A percentile compares a stretch with the other conserved stretches of the same genome.
Conservation (phyloP, 2,888 invertebrate species). For the Adela reaumurella region DNA sequence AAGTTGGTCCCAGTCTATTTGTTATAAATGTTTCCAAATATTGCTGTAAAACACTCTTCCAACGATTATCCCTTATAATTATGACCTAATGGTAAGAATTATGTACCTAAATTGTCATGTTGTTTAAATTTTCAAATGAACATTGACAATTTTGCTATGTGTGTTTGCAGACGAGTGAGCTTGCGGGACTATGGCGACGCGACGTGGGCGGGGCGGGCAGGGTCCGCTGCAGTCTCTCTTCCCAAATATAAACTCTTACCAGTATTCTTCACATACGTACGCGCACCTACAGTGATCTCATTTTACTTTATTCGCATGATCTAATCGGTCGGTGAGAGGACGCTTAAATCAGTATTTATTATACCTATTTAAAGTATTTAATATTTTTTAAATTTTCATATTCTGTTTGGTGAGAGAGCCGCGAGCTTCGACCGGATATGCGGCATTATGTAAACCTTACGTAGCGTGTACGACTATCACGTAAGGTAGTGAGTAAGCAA, state of each 20-base stretch:
- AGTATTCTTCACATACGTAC: background rate
- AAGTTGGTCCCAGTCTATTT: no score
- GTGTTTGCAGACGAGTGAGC: no score
- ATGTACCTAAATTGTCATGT: no score
- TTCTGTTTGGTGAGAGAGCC: background rate
- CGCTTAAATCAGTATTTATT: background rate
- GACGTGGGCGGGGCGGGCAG: background rate
- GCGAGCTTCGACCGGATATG: background rate
- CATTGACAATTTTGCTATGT: no score
- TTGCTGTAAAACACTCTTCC: no score
- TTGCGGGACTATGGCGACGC: background rate
- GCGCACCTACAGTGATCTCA: background rate
- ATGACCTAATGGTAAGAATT: no score
- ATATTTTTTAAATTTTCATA: background rate
- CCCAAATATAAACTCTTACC: background rate
- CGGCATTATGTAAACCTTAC: background rate
- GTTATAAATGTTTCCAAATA: no score
- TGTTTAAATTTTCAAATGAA: no score
- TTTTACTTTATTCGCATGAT: background rate
- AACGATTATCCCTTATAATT: no score
- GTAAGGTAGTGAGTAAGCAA: constrained; percentile 45
- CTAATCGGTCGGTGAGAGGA: no score
- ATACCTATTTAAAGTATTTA: background rate
- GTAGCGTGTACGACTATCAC: constrained; percentile 34
- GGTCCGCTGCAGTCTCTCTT: background rate